Evolutionary conservation across 2,113 vertebrate species (phyloP).

Genomic region (Tauraco erythrolophus): DNA sequence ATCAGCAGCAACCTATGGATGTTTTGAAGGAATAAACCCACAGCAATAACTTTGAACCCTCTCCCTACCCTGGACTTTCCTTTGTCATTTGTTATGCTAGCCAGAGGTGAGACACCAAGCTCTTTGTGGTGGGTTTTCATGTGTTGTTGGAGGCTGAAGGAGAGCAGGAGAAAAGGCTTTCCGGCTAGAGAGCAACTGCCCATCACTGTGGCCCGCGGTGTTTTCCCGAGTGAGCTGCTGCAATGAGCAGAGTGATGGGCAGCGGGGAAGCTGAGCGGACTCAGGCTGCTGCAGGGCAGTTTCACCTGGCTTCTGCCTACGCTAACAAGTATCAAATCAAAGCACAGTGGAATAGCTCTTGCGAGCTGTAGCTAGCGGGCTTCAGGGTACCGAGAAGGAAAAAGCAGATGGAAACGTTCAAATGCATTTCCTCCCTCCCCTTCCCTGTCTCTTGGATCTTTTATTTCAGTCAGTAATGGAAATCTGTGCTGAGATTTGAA

Average conservation of each 20-base stretch:
- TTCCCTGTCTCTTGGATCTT: conserved; percentile 20
- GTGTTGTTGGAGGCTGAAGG: background rate
- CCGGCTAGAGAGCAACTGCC: background rate
- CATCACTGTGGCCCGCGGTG: accelerated
- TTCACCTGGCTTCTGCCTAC: too few relatives aligned
- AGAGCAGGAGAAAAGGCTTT: background rate
- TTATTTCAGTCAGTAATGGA: conserved; percentile 28
- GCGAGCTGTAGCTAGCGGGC: background rate
- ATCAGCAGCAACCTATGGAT: background rate
- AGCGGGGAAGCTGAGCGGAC: background rate
- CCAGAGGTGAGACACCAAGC: background rate
- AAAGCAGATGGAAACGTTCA: conserved; percentile 41
- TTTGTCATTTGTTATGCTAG: background rate
- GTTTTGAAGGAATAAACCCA: background rate
- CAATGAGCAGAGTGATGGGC: background rate
- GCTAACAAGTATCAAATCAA: background rate
- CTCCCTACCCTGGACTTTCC: background rate
- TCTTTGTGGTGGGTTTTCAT: background rate
- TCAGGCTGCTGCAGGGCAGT: background rate
- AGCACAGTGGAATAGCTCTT: background rate
- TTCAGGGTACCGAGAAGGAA: background rate
- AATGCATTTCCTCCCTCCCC: conserved; percentile 24
- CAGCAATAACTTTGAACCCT: background rate
- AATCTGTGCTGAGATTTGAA: conserved; percentile 48
- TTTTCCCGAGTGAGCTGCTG: background rate